phyloP scores from a whole-genome alignment of 2,113 vertebrate genomes.

The Abramis brama region DNA sequence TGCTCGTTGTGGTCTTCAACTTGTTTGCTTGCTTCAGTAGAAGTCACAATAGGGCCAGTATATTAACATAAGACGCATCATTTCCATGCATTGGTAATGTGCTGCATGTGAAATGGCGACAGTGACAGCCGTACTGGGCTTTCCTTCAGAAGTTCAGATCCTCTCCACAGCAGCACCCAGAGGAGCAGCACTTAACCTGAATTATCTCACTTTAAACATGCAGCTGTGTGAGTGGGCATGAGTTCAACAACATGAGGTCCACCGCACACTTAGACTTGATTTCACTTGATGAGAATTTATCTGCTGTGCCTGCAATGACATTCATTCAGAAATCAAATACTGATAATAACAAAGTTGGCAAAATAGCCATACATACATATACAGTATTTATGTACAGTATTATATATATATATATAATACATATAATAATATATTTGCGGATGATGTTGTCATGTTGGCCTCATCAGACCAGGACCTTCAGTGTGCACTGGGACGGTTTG shows the following conservation, averaged over 20 bases:
- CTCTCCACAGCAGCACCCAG: conserved; percentile 13
- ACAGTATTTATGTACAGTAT: neutral
- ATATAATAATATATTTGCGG: too few species aligned
- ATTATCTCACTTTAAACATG: conserved; percentile 27
- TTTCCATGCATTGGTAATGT: neutral
- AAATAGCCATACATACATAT: neutral
- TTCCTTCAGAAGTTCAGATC: conserved; percentile 16
- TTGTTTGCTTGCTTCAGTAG: conserved; percentile 12
- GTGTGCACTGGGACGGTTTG: too few species aligned
- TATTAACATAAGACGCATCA: conserved; percentile 1
- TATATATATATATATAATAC: too few species aligned
- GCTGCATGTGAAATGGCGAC: neutral
- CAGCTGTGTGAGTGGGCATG: conserved; percentile 33
- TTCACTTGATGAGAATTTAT: neutral
- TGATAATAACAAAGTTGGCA: neutral
- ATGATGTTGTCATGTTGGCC: too few species aligned
- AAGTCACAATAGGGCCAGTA: neutral
- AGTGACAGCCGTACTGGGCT: conserved; percentile 11
- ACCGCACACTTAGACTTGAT: neutral
- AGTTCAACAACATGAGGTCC: conserved; percentile 20
- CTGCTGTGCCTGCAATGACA: neutral
- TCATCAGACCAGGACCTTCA: too few species aligned
- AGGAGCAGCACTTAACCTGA: conserved; percentile 41
- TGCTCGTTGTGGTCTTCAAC: neutral
- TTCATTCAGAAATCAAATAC: neutral